Evolutionary conservation across 1,140 invertebrate genomes (phyloP).

Genomic region (Drosophila pruinosa): DNA sequence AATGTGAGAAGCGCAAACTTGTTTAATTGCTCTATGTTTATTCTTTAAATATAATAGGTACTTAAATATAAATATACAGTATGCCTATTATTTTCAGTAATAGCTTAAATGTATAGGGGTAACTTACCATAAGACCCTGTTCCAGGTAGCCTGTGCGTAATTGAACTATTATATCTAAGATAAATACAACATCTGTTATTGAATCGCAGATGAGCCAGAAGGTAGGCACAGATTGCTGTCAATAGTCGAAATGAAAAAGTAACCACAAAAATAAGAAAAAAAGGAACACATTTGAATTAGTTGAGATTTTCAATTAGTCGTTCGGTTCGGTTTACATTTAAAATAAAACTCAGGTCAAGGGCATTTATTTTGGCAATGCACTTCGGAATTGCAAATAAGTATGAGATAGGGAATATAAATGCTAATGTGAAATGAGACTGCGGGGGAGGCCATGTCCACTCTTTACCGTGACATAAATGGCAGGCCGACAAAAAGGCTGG

Average conservation of each 20-base stretch:
- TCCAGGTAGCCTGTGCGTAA: slow-evolving; percentile 97
- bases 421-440: background rate
- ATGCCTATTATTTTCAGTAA: too few species aligned
- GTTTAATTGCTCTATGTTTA: too few species aligned
- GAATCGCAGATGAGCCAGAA: slow-evolving; percentile 93
- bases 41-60: too few species aligned
- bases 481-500: slow-evolving; percentile 21
- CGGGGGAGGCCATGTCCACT: background rate
- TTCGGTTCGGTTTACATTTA: background rate
- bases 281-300: background rate
- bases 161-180: slow-evolving; percentile 94
- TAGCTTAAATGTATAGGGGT: too few species aligned
- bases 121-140: slow-evolving; percentile 93
- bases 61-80: too few species aligned
- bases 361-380: slow-evolving; percentile 56
- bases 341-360: slow-evolving; percentile 54
- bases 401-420: background rate
- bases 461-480: slow-evolving; percentile 12
- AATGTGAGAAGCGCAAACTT: too few species aligned
- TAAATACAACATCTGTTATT: slow-evolving; percentile 93
- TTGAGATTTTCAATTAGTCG: slow-evolving; percentile 31
- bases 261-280: background rate
- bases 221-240: slow-evolving; percentile 86
- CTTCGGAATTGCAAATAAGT: slow-evolving; percentile 57
- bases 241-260: slow-evolving; percentile 14